Evolutionary conservation across 92 coral and sea anemone genomes (phyloP), one percentile per base, ranked within the genome.

Genomic region (Metridium senile): DNA sequence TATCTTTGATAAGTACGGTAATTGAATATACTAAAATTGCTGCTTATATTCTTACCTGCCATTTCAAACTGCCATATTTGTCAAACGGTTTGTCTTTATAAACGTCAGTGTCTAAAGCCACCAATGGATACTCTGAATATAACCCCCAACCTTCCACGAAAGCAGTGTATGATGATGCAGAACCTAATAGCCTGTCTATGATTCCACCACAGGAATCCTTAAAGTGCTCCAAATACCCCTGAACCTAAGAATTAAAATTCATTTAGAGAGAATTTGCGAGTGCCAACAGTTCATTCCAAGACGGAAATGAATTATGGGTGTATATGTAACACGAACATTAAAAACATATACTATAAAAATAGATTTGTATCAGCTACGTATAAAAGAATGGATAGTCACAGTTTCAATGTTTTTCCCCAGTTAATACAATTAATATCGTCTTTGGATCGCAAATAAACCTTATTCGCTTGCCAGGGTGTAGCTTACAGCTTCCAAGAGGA

Each of bases 71-170:
- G 68, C 79, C 79, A 35, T 74, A 74, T 26, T 59, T 74, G 29
- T 74, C 71, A 21, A 61, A 63, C 27, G 72, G 72, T 23, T 23
- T 52, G 45, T 63, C 25, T 9, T 75, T 18, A 27, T 75, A 75
- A 11, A 68, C 30, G 31, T 75, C 72, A 18, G 81, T 75, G 23
- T 75, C 81, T 30, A 49, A 11, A 2, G 71, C 59, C 1, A 75
- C 25, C 35, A 75, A 47, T 3, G 81, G 81, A 32, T 75, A 85
- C 75, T 91, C 97, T 18, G 93, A 93, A 70, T 91, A 91, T n/a
- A 89, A 54, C 21, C 73, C 97, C 97, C 97, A 91, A 58, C 97
- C 93, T 71, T 91, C 97, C 63, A 83, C 26, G 63, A 91, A 88
- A 33, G 97, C 88, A 9, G 84, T 78, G 58, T 91, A 88, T 18